These are phyloP conservation scores for Brassicogethes aeneus DNA, from an alignment of 2,888 invertebrate species.

Conservation along the genomic window DNA sequence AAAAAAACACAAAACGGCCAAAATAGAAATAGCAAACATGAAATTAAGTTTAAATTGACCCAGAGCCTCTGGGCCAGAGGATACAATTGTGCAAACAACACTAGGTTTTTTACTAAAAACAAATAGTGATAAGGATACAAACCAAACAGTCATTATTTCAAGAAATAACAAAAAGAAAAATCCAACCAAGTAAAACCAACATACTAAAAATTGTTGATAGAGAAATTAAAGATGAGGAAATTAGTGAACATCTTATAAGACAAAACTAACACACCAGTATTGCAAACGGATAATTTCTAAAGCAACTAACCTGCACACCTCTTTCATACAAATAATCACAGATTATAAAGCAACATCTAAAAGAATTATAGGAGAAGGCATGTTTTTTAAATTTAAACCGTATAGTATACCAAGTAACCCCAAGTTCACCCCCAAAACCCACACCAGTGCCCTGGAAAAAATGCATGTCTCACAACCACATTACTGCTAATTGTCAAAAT, in stretches of 20 bases:
- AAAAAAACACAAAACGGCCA: no score
- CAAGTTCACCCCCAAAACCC: neutral
- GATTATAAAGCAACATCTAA: neutral
- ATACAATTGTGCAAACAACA: neutral
- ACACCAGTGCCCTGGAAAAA: neutral
- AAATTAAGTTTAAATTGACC: no score
- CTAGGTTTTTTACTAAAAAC: neutral
- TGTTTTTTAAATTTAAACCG: neutral
- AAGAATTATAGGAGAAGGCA: neutral
- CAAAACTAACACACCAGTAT: neutral
- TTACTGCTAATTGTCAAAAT: neutral
- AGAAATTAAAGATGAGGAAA: neutral
- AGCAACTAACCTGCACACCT: neutral
- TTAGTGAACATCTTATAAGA: neutral
- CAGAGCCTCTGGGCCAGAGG: no score
- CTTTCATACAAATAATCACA: neutral
- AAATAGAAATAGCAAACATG: no score
- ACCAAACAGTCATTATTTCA: no score
- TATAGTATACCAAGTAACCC: neutral
- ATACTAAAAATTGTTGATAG: neutral
- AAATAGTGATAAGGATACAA: neutral
- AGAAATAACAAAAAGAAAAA: no score
- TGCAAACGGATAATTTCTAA: neutral
- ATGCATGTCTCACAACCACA: neutral
- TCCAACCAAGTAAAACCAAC: neutral